These are phyloP conservation scores for Brachionus rubens DNA, from an alignment of 1,140 invertebrate genomes.

Conservation along the genomic window DNA sequence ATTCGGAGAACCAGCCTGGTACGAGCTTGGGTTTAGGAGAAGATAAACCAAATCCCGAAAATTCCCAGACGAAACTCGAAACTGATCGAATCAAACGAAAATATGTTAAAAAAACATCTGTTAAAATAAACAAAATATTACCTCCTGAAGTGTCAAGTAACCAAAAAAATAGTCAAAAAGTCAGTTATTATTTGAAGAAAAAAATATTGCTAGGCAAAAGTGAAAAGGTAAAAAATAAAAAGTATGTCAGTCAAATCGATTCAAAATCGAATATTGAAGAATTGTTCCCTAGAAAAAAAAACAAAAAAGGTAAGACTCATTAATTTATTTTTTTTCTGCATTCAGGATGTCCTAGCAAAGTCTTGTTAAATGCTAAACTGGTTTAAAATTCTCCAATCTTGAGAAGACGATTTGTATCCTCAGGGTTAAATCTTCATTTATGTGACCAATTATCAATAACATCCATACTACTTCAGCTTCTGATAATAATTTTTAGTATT, in stretches of 20 bases:
- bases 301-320: neutral
- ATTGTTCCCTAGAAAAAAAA: neutral
- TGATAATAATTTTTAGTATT: no score
- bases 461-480: no score
- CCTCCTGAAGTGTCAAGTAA: no score
- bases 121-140: neutral
- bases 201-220: neutral
- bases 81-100: constrained; percentile 5
- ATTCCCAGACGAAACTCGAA: neutral
- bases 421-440: no score
- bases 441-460: no score
- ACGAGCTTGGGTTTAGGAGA: neutral
- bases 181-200: constrained; percentile 3
- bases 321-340: no score
- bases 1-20: neutral
- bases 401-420: no score
- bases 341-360: no score
- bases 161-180: no score
- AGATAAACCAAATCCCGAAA: neutral
- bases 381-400: no score
- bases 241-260: constrained; percentile 2
- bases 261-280: neutral
- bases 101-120: neutral
- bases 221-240: constrained; percentile 4
- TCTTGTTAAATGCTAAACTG: no score